Percentiles rank a stretch among this genome's conserved stretches.
Evolutionary conservation across 1,140 invertebrate genomes (phyloP).

Genomic region (Lasioglossum albipes): DNA sequence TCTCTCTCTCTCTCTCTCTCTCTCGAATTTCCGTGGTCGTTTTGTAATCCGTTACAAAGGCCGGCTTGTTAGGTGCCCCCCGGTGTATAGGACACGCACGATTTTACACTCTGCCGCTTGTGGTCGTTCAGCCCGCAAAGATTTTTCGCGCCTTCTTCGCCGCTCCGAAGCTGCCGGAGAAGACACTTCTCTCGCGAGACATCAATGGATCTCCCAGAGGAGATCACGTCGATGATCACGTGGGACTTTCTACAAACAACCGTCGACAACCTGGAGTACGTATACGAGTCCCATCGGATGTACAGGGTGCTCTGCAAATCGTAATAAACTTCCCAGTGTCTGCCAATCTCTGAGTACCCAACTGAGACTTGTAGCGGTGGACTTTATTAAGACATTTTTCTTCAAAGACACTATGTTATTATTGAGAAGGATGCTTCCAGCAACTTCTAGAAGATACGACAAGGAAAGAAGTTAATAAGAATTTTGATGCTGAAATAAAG

Average conservation of each 20-base stretch:
- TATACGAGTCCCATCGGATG: not conserved
- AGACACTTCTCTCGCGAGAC: not conserved
- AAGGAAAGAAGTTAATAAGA: no score
- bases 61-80: conserved; percentile 39
- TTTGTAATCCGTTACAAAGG: conserved; percentile 45
- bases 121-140: conserved; percentile 39
- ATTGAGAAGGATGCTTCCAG: no score
- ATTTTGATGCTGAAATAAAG: no score
- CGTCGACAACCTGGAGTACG: not conserved
- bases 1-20: not conserved
- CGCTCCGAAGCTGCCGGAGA: not conserved
- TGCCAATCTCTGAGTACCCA: no score
- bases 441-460: no score
- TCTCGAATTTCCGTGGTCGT: conserved; percentile 31
- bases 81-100: conserved; percentile 30
- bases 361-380: no score
- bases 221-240: not conserved
- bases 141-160: conserved; percentile 41
- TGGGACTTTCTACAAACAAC: conserved; percentile 38
- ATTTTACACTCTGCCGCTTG: conserved; percentile 47
- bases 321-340: no score
- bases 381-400: no score
- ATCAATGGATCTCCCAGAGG: conserved; percentile 17
- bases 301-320: not conserved
- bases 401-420: no score